A percentile compares a stretch with the other conserved stretches of the same genome.
Conservation (phyloP, 2,888 invertebrate species). For the Amiota mariae region DNA sequence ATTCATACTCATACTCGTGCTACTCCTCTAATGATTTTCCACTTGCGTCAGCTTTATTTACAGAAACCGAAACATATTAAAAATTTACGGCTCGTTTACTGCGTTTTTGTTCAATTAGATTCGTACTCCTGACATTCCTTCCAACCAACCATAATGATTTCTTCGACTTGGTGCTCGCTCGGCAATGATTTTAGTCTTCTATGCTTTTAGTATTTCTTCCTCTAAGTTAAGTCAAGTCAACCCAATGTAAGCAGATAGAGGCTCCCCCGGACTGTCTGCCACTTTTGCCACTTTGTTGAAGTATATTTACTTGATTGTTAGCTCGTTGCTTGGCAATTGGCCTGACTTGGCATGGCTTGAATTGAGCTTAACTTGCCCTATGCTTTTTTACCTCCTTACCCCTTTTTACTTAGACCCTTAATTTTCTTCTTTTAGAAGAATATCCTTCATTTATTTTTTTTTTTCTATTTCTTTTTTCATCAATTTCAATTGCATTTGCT, state of each 20-base stretch:
- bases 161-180: background rate
- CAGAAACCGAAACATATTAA: conserved; percentile 66
- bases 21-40: conserved; percentile 18
- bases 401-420: too few relatives aligned
- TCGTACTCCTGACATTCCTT: conserved; percentile 48
- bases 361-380: too few relatives aligned
- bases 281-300: conserved; percentile 64
- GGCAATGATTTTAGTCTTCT: conserved; percentile 2
- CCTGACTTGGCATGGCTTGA: background rate
- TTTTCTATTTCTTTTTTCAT: background rate
- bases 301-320: conserved; percentile 62
- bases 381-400: too few relatives aligned
- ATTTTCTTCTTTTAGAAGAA: too few relatives aligned
- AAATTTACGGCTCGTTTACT: conserved; percentile 66
- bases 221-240: background rate
- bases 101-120: conserved; percentile 65
- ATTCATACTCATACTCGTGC: background rate
- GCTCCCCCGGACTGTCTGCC: conserved; percentile 44
- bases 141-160: background rate
- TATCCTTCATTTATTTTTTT: too few relatives aligned
- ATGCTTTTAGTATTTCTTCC: background rate
- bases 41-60: conserved; percentile 61
- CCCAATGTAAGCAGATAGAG: too few relatives aligned
- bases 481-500: conserved; percentile 19
- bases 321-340: conserved; percentile 38